These are phyloP conservation scores for Cinclus cinclus DNA, from an alignment of 2,113 vertebrate genomes.

Conservation along the genomic window DNA sequence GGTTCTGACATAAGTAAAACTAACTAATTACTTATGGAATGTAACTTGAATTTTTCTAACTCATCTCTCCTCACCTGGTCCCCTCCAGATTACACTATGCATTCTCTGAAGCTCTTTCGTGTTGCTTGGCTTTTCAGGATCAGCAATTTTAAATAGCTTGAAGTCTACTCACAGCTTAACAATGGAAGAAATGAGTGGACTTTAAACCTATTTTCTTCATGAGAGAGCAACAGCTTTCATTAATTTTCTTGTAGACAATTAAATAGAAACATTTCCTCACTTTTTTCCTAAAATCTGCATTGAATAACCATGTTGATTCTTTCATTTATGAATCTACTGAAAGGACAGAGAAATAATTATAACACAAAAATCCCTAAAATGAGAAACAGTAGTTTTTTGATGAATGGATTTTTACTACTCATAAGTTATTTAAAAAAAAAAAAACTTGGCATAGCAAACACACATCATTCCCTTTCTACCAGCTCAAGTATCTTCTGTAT, in stretches of 20 bases:
- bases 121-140: slow-evolving; percentile 9
- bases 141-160: slow-evolving; percentile 30
- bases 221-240: background rate
- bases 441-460: background rate
- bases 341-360: background rate
- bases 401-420: background rate
- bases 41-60: background rate
- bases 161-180: slow-evolving; percentile 12
- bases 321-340: background rate
- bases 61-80: background rate
- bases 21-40: slow-evolving; percentile 25
- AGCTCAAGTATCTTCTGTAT: background rate
- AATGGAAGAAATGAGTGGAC: slow-evolving; percentile 6
- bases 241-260: background rate
- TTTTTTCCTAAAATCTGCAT: background rate
- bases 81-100: background rate
- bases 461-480: background rate
- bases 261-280: background rate
- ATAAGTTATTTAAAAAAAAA: background rate
- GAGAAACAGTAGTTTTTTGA: background rate
- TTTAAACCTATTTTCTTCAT: slow-evolving; percentile 27
- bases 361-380: background rate
- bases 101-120: background rate
- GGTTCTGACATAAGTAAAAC: background rate
- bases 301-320: background rate